Conservation (phyloP, 2,797 vertebrate genomes). For the Benthosema pterotum region DNA sequence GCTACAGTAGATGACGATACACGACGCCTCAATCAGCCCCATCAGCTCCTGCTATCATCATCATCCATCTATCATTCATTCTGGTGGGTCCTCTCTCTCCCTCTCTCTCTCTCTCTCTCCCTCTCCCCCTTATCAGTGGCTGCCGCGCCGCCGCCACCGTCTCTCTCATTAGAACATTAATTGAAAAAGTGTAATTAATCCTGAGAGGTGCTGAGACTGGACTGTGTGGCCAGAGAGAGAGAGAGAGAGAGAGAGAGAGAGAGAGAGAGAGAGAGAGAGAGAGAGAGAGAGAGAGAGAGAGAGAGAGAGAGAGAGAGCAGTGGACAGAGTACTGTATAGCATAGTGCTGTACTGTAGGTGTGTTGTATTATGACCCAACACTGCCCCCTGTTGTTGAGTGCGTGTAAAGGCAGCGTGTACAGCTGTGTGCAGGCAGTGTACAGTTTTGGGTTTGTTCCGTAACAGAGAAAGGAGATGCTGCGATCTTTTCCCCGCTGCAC, state of each 20-base stretch:
- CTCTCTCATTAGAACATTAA: slow-evolving; percentile 84
- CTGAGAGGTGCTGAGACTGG: slow-evolving; percentile 78
- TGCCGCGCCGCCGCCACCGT: slow-evolving; percentile 75
- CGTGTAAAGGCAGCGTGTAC: slow-evolving; percentile 26
- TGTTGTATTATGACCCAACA: slow-evolving; percentile 73
- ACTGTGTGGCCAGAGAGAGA: slow-evolving; percentile 74
- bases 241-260: slow-evolving; percentile 15
- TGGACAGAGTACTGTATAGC: background rate
- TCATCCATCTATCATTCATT: slow-evolving; percentile 61
- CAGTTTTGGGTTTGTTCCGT: too few species aligned
- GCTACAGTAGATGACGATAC: slow-evolving; percentile 31
- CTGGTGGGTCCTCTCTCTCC: slow-evolving; percentile 33
- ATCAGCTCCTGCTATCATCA: slow-evolving; percentile 56
- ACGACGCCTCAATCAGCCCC: slow-evolving; percentile 52
- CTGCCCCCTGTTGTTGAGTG: slow-evolving; percentile 79
- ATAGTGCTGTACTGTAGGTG: background rate
- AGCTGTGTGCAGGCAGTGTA: slow-evolving; percentile 42
- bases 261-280: slow-evolving; percentile 24
- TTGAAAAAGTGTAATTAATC: slow-evolving; percentile 89
- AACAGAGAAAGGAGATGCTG: too few species aligned
- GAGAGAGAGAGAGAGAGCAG: slow-evolving; percentile 19
- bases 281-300: slow-evolving; percentile 33
- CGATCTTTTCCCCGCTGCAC: too few species aligned
- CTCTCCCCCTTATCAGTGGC: slow-evolving; percentile 71
- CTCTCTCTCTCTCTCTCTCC: slow-evolving; percentile 16